Conservation (phyloP, 2,888 invertebrate species). For the Epistrophe grossulariae region DNA sequence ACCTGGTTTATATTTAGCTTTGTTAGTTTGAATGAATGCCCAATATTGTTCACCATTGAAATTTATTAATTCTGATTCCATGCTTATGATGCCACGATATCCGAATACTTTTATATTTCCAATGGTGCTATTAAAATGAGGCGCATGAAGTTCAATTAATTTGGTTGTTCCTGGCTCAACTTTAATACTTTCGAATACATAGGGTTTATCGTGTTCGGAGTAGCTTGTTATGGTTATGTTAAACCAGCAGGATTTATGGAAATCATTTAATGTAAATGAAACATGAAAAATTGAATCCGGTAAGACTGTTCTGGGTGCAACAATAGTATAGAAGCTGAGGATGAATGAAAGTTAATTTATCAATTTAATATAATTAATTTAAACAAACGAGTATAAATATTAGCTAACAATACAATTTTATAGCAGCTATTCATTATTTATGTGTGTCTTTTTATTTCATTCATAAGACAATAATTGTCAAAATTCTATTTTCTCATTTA, state of each 20-base stretch:
- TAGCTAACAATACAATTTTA: too few relatives aligned
- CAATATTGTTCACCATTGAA: constrained; percentile 28
- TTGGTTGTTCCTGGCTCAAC: constrained; percentile 36
- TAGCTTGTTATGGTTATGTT: neutral
- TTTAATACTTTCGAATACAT: neutral
- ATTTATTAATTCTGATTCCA: constrained; percentile 77
- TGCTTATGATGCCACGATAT: constrained; percentile 74
- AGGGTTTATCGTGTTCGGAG: too few relatives aligned
- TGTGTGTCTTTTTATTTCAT: too few relatives aligned
- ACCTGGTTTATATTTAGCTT: constrained; percentile 95
- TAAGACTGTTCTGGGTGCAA: constrained; percentile 42
- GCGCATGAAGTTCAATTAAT: constrained; percentile 16
- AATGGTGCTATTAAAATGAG: neutral
- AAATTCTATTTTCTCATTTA: too few relatives aligned
- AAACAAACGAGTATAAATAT: too few relatives aligned
- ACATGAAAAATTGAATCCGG: constrained; percentile 28
- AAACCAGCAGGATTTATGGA: too few relatives aligned
- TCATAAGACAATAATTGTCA: too few relatives aligned
- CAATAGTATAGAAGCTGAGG: constrained; percentile 28
- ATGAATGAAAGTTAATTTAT: neutral
- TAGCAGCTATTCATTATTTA: too few relatives aligned
- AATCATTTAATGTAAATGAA: too few relatives aligned
- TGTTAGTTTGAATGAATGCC: constrained; percentile 96
- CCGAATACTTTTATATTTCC: neutral
- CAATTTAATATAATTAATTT: too few relatives aligned